These are phyloP conservation scores for Ennomos fuscantarius DNA, from an alignment of 2,888 invertebrate species.

Conservation along the genomic window DNA sequence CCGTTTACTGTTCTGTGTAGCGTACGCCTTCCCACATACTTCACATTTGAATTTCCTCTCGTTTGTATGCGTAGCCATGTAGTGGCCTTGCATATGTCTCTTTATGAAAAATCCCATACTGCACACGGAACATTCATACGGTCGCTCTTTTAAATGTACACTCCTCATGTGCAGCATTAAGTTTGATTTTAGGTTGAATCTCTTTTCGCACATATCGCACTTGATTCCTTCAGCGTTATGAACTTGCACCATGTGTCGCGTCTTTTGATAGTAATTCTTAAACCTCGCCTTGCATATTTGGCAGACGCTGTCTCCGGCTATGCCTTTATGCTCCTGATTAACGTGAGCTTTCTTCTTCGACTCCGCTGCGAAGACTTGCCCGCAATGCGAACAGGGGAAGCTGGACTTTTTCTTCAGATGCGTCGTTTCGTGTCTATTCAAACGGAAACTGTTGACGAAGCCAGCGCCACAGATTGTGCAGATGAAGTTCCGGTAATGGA, in stretches of 20 bases:
- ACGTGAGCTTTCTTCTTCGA: constrained; percentile 76
- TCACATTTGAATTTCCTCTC: constrained; percentile 85
- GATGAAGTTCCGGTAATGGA: constrained; percentile 75
- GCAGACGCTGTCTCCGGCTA: constrained; percentile 76
- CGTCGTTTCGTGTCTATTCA: constrained; percentile 72
- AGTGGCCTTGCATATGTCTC: constrained; percentile 50
- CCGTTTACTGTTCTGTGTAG: constrained; percentile 71
- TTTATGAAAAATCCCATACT: constrained; percentile 78
- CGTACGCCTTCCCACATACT: constrained; percentile 84
- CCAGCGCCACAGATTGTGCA: constrained; percentile 77
- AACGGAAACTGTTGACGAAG: constrained; percentile 69
- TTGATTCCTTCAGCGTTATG: constrained; percentile 76
- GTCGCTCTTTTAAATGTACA: constrained; percentile 74
- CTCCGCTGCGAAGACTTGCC: constrained; percentile 68
- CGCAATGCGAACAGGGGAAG: constrained; percentile 71
- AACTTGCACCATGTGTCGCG: constrained; percentile 75
- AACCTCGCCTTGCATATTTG: constrained; percentile 77
- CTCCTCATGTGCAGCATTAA: constrained; percentile 72
- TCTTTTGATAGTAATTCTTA: constrained; percentile 78
- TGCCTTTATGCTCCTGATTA: constrained; percentile 74
- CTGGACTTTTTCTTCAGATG: constrained; percentile 73
- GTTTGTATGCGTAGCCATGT: constrained; percentile 77
- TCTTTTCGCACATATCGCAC: constrained; percentile 73
- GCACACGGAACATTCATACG: constrained; percentile 75
- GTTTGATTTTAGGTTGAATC: constrained; percentile 76